Conservation (phyloP, 2,888 invertebrate genomes). For the Blera fallax region DNA sequence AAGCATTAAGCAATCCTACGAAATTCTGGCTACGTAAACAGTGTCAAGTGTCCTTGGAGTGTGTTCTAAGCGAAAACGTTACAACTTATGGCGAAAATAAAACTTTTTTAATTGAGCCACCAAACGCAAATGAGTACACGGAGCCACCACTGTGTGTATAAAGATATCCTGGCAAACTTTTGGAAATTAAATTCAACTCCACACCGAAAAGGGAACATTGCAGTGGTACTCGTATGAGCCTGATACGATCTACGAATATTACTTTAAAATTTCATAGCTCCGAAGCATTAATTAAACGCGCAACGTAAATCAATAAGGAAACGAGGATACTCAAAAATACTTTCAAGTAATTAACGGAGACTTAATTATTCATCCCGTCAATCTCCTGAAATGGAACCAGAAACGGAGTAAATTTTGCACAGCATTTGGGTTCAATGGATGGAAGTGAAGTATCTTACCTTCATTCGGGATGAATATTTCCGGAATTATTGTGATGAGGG, state of each 20-base stretch:
- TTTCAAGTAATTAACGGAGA: constrained; percentile 6
- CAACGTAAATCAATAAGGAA: not conserved
- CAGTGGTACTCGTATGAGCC: not conserved
- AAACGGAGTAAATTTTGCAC: not conserved
- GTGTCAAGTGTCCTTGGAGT: constrained; percentile 45
- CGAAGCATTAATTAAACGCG: constrained; percentile 1
- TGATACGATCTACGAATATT: not conserved
- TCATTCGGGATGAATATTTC: not conserved
- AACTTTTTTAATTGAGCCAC: constrained; percentile 29
- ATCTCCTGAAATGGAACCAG: not conserved
- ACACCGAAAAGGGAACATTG: not conserved
- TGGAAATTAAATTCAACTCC: not conserved
- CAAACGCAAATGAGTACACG: not conserved
- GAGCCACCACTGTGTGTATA: no score
- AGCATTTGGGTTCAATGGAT: not conserved
- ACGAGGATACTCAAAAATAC: not conserved
- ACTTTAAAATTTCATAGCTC: not conserved
- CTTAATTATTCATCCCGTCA: constrained; percentile 19
- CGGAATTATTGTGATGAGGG: not conserved
- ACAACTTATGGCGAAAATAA: constrained; percentile 28
- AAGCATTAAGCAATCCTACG: constrained; percentile 3
- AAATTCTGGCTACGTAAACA: constrained; percentile 40
- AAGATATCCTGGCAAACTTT: no score
- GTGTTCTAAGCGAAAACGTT: not conserved
- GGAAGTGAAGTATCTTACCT: not conserved